phyloP scores from a whole-genome alignment of 2,113 vertebrate species.

The Serilophus lunatus region DNA sequence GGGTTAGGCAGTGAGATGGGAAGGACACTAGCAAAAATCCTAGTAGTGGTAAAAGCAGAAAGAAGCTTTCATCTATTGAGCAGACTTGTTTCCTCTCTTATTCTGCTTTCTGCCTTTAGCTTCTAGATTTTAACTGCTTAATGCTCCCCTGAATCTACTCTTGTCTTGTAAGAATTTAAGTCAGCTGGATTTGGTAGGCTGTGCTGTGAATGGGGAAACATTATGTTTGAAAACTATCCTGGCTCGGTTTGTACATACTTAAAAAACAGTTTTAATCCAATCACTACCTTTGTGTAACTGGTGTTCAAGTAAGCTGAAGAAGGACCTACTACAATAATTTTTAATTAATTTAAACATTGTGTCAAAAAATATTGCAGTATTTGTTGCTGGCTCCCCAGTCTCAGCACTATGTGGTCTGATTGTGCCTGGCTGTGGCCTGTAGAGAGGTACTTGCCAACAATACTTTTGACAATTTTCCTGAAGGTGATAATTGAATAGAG shows the following conservation, averaged over 20 bases:
- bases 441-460: neutral
- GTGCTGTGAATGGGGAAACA: neutral
- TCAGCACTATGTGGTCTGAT: neutral
- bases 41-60: neutral
- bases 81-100: neutral
- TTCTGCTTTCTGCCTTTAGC: neutral
- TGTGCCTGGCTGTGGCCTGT: neutral
- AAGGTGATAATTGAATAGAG: neutral
- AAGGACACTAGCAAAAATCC: neutral
- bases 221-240: neutral
- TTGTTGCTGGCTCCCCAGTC: neutral
- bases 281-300: neutral
- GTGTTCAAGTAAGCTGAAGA: neutral
- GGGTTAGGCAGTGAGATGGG: neutral
- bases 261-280: neutral
- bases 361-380: neutral
- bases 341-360: neutral
- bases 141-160: neutral
- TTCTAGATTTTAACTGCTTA: neutral
- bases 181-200: neutral
- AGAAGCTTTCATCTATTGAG: neutral
- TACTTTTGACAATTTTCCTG: neutral
- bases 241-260: neutral
- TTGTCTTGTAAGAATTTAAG: neutral
- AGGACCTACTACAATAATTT: neutral